Evolutionary conservation across 2,797 vertebrate genomes (phyloP), one percentile per base, ranked within the genome.

Genomic region (Labeo calbasu): DNA sequence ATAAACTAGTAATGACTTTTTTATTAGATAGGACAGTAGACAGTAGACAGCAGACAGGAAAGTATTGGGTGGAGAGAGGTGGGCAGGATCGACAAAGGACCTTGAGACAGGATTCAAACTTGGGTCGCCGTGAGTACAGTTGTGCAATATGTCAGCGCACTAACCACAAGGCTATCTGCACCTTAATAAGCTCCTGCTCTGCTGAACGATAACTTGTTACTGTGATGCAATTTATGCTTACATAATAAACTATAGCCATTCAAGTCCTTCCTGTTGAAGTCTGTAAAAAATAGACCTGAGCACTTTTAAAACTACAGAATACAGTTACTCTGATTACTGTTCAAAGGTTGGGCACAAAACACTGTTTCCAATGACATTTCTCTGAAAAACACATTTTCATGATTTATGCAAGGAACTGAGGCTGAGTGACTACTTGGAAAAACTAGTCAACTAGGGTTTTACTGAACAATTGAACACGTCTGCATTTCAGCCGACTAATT

Each of bases 401-500:
- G n/a, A n/a, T 43, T 55, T 40, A 9, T 59, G 36, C 21, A 59
- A 23, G 36, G 13, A 61, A 77, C 75, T 46, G 7, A n/a, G 21
- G 51, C 55, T 32, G 32, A 72, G 46, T 17, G 46, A 51, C 51
- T 50, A 71, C 43, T 71, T 69, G 79, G 55, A 85, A 84, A 86
- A 82, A 73, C 36, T 32, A 82, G 59, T 81, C 72, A 84, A 79
- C n/a, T 72, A 14, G 15, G 21, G 53, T 80, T 86, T 85, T 66
- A 84, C 36, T 43, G 40, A 78, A 83, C 65, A 70, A 77, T 87
- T 48, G 23, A 78, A 82, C n/a, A 55, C 48, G 50, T 71, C 40
- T 63, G 25, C 4, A 10, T 81, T 88, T 83, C 79, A 63, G 43
- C 63, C 14, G 10, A 69, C 36, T 82, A 63, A 85, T 82, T 86